A percentile compares a stretch with the other conserved stretches of the same genome.
These are phyloP conservation scores for Drosophila gunungcola DNA, from an alignment of 1,140 invertebrate genomes.

Conservation along the genomic window DNA sequence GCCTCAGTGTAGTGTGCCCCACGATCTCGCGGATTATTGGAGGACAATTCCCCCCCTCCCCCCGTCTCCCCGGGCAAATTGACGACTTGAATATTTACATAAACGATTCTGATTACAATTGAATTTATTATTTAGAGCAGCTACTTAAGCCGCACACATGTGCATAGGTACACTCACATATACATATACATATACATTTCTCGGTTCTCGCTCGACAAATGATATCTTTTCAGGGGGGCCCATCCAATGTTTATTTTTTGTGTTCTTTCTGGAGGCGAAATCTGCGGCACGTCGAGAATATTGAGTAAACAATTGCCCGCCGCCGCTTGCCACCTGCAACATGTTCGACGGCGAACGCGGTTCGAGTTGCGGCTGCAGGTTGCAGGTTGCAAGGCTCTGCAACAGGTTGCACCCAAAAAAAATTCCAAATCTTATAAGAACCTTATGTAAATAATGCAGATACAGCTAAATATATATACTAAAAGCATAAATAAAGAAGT, in stretches of 20 bases:
- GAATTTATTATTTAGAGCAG: constrained; percentile 66
- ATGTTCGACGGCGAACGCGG: constrained; percentile 18
- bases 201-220: constrained; percentile 4
- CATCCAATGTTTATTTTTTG: neutral
- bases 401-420: constrained; percentile 41
- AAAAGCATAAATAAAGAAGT: too few relatives aligned
- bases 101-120: constrained; percentile 55
- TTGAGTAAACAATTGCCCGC: constrained; percentile 5
- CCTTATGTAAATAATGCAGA: neutral
- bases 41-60: constrained; percentile 15
- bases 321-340: constrained; percentile 27
- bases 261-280: neutral
- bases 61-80: neutral
- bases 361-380: neutral
- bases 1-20: neutral
- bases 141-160: constrained; percentile 34
- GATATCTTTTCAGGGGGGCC: neutral
- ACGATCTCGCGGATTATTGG: constrained; percentile 22
- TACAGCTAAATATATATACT: too few relatives aligned
- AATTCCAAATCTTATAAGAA: neutral
- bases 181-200: neutral
- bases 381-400: constrained; percentile 10
- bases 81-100: constrained; percentile 42
- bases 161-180: neutral
- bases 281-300: neutral